A percentile compares a stretch with the other conserved stretches of the same genome.
phyloP scores from a whole-genome alignment of 2,113 vertebrate species.

The Dromiciops gliroides region DNA sequence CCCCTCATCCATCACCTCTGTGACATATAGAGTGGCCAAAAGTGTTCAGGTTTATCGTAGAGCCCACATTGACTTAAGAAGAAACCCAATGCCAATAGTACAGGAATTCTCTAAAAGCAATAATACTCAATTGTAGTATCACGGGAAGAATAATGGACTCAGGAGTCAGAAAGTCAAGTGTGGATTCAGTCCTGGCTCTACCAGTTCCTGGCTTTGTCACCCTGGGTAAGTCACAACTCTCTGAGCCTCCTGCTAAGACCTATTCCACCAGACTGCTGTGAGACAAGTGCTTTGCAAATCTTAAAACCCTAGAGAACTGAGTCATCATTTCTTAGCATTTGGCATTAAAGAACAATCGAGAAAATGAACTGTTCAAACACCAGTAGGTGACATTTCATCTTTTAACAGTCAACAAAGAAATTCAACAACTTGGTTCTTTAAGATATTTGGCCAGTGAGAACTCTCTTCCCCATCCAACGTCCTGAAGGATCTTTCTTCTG shows the following conservation, averaged over 20 bases:
- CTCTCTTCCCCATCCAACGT: neutral
- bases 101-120: neutral
- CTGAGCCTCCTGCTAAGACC: neutral
- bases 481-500: neutral
- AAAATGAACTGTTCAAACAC: conserved; percentile 10
- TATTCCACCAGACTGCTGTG: neutral
- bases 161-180: neutral
- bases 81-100: neutral
- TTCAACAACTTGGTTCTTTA: neutral
- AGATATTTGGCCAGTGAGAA: neutral
- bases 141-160: neutral
- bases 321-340: neutral
- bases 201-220: neutral
- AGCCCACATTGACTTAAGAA: neutral
- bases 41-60: neutral
- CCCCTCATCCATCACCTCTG: neutral
- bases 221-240: neutral
- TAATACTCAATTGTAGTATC: neutral
- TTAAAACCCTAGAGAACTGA: neutral
- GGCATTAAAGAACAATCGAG: neutral
- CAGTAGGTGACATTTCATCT: neutral
- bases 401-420: neutral
- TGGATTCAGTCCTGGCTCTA: neutral
- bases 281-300: neutral
- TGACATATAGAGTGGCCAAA: neutral